These are phyloP conservation scores for Alsophila aescularia DNA, from an alignment of 2,888 invertebrate species.

Conservation along the genomic window DNA sequence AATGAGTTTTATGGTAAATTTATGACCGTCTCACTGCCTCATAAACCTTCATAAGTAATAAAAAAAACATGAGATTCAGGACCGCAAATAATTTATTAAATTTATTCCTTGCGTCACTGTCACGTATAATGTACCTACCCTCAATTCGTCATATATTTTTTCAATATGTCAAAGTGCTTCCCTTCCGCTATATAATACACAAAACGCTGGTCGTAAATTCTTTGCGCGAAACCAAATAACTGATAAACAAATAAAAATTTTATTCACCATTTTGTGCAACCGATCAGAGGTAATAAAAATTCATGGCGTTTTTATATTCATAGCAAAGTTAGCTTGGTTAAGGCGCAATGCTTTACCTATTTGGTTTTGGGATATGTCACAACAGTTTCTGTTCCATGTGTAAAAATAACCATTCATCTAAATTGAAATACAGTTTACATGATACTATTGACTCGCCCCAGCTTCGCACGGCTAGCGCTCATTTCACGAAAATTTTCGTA, in stretches of 20 bases:
- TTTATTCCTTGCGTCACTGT: conserved; percentile 2
- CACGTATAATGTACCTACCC: conserved; percentile 11
- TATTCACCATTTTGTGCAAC: conserved; percentile 43
- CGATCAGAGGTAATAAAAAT: conserved; percentile 47
- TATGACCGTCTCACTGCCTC: no score
- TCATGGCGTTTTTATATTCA: conserved; percentile 45
- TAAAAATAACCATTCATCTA: no score
- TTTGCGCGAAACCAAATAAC: conserved; percentile 46
- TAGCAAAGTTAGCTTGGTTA: conserved; percentile 17
- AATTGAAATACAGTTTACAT: no score
- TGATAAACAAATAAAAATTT: conserved; percentile 49
- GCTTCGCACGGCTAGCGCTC: no score
- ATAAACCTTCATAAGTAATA: background rate
- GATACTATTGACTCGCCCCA: no score
- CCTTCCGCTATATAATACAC: conserved; percentile 29
- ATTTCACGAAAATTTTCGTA: no score
- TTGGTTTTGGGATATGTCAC: background rate
- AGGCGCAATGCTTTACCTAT: background rate
- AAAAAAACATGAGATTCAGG: background rate
- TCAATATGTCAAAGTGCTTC: conserved; percentile 38
- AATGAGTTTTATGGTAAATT: no score
- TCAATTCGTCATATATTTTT: conserved; percentile 19
- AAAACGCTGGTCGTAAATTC: conserved; percentile 37
- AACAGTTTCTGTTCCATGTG: background rate
- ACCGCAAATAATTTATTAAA: background rate